Evolutionary conservation across 2,888 invertebrate species (phyloP).

Genomic region (Leptura quadrifasciata): DNA sequence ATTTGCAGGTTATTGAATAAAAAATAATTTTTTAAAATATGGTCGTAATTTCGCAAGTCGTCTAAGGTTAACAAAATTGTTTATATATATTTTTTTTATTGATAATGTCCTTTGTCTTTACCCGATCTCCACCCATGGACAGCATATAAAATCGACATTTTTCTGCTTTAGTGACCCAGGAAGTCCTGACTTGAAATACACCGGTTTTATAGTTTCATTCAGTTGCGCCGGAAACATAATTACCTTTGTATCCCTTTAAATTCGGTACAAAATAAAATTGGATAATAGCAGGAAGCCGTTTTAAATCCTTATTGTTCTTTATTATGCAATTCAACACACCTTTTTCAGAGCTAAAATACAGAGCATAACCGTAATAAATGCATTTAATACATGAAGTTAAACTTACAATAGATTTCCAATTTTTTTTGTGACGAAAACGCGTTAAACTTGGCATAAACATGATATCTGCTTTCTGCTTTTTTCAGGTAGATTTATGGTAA

Average conservation of each 20-base stretch:
- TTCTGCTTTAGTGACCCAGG: constrained; percentile 48
- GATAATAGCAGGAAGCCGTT: constrained; percentile 32
- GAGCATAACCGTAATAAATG: constrained; percentile 27
- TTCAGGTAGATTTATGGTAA: background rate
- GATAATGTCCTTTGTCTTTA: no score
- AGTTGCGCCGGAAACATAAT: constrained; percentile 33
- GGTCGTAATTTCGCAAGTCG: no score
- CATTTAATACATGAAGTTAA: constrained; percentile 17
- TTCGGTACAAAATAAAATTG: constrained; percentile 37
- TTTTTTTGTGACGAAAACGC: constrained; percentile 3
- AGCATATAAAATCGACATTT: constrained; percentile 12
- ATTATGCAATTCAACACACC: constrained; percentile 28
- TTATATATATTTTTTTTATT: background rate
- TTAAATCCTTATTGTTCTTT: constrained; percentile 38
- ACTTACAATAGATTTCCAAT: constrained; percentile 11
- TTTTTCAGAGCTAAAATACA: constrained; percentile 28
- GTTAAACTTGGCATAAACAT: constrained; percentile 1
- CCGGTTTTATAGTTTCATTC: constrained; percentile 40
- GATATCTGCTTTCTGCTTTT: background rate
- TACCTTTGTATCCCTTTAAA: constrained; percentile 42
- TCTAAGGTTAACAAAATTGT: no score
- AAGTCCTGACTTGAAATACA: constrained; percentile 49
- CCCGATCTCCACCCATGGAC: background rate
- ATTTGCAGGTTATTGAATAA: no score
- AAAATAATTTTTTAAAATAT: no score